These are phyloP conservation scores for Phalacrocorax carbo DNA, from an alignment of 2,113 vertebrate species.

Conservation along the genomic window DNA sequence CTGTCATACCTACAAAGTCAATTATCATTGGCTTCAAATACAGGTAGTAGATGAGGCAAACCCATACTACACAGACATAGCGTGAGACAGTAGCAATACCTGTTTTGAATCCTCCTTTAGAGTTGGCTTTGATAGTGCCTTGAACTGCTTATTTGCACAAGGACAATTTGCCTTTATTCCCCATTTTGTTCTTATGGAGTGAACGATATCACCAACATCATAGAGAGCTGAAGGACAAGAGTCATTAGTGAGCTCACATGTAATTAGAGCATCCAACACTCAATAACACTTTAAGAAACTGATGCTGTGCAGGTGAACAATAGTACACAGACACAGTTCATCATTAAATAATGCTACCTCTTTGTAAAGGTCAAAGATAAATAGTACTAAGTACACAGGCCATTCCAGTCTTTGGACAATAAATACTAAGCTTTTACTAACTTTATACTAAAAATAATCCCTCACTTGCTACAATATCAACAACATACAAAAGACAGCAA, in stretches of 20 bases:
- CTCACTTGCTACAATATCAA: background rate
- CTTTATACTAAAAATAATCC: background rate
- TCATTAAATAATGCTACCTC: background rate
- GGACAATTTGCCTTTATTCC: slow-evolving; percentile 84
- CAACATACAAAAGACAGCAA: background rate
- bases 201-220: slow-evolving; percentile 83
- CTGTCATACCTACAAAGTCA: background rate
- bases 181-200: slow-evolving; percentile 80
- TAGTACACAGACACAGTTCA: background rate
- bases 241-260: background rate
- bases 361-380: background rate
- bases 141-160: slow-evolving; percentile 78
- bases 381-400: background rate
- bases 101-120: slow-evolving; percentile 78
- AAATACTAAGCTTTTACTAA: background rate
- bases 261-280: background rate
- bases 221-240: slow-evolving; percentile 75
- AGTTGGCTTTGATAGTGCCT: slow-evolving; percentile 73
- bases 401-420: background rate
- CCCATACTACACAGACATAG: background rate
- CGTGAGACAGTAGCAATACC: slow-evolving; percentile 49
- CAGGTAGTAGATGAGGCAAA: background rate
- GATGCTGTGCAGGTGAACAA: background rate
- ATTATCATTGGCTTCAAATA: background rate
- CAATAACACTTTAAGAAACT: background rate